Percentiles rank a stretch among this genome's conserved stretches.
Evolutionary conservation across 37 sponge, comb jelly and placozoan genomes (phyloP).

Genomic region (Aphrocallistes beatrix): DNA sequence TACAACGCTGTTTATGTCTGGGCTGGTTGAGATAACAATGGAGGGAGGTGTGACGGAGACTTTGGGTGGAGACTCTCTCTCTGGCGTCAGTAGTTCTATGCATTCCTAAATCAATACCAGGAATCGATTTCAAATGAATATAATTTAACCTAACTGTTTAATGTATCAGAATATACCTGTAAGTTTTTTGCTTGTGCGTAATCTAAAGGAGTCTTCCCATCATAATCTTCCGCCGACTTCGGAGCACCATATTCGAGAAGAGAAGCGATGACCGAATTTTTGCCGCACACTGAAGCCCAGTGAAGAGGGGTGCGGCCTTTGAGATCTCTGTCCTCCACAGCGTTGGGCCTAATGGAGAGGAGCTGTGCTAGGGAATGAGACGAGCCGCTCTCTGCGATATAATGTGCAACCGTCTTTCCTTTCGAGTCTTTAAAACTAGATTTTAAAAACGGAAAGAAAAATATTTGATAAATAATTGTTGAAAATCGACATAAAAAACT

Average conservation of each 20-base stretch:
- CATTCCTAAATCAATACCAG: not conserved
- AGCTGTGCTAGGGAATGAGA: not conserved
- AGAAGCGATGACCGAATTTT: slow-evolving; percentile 42
- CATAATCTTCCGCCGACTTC: not conserved
- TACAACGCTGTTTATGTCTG: not conserved
- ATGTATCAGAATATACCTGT: not conserved
- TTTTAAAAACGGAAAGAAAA: not conserved
- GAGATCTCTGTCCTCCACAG: not conserved
- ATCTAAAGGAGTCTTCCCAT: slow-evolving; percentile 48
- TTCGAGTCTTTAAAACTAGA: slow-evolving; percentile 38
- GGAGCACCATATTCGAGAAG: slow-evolving; percentile 50
- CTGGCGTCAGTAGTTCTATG: not conserved
- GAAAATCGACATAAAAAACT: too few relatives aligned
- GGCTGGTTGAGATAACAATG: not conserved
- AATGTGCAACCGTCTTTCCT: slow-evolving; percentile 62
- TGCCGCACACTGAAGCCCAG: slow-evolving; percentile 79
- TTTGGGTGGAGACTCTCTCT: not conserved
- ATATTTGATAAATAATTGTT: too few relatives aligned
- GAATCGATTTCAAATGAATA: too few relatives aligned
- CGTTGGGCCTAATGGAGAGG: not conserved
- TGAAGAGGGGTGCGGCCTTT: slow-evolving; percentile 65
- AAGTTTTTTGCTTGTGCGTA: slow-evolving; percentile 36
- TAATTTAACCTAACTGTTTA: too few relatives aligned
- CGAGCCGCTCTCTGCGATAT: slow-evolving; percentile 37
- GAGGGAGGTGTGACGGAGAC: not conserved